Conservation (phyloP, 2,797 vertebrate species). For the Aldrovandia affinis region DNA sequence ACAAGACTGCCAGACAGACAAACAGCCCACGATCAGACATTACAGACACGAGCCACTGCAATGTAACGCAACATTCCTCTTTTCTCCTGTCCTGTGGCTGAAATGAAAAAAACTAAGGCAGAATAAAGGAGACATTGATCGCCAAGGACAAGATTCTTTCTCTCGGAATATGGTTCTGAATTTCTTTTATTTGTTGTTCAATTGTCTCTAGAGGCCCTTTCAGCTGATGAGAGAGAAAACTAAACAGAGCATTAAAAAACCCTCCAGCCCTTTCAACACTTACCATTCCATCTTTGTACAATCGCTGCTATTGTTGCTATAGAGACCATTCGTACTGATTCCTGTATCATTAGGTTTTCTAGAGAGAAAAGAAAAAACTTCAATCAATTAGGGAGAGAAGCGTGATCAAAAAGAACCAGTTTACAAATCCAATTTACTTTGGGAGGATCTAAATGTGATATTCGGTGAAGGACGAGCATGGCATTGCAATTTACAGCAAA, state of each 20-base stretch:
- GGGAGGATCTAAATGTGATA: conserved; percentile 49
- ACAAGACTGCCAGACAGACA: conserved; percentile 13
- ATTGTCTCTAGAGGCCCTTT: conserved; percentile 62
- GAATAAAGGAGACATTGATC: conserved; percentile 63
- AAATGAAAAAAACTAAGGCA: conserved; percentile 56
- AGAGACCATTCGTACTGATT: conserved; percentile 53
- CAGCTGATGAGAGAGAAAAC: conserved; percentile 58
- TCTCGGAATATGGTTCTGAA: conserved; percentile 51
- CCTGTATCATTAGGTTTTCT: conserved; percentile 60
- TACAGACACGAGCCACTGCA: conserved; percentile 5
- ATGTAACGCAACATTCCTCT: conserved; percentile 29
- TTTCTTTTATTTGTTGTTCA: conserved; percentile 65
- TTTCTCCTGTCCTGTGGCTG: conserved; percentile 62
- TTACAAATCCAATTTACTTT: conserved; percentile 69
- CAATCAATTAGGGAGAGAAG: conserved; percentile 55
- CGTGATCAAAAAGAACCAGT: conserved; percentile 62
- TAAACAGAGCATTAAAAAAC: conserved; percentile 66
- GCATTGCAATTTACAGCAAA: not conserved
- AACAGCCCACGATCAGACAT: not conserved
- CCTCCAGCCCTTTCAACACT: conserved; percentile 69
- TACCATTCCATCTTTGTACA: conserved; percentile 69
- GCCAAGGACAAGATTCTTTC: conserved; percentile 65
- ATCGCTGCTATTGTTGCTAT: conserved; percentile 66
- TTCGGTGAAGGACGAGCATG: conserved; percentile 21
- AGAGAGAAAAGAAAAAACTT: conserved; percentile 37